phyloP scores from a whole-genome alignment of 2,113 vertebrate genomes.

The Ursus arctos region DNA sequence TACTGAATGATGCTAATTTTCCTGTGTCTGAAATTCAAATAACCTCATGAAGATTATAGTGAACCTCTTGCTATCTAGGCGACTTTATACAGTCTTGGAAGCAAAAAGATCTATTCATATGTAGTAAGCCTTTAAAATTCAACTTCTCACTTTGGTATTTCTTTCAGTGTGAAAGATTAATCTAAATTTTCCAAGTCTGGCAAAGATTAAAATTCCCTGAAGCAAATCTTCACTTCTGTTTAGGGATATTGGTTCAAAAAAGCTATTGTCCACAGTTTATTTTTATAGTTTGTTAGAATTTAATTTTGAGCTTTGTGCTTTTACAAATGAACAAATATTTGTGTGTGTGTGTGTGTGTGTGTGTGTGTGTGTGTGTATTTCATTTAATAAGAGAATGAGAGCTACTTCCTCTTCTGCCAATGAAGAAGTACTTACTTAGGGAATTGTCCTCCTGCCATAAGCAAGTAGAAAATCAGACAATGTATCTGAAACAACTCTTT shows the following conservation, averaged over 20 bases:
- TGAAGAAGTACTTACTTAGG: slow-evolving; percentile 12
- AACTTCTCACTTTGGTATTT: slow-evolving; percentile 50
- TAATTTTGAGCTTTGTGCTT: slow-evolving; percentile 57
- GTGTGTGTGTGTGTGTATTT: not conserved
- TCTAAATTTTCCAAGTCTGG: slow-evolving; percentile 67
- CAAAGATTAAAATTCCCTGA: slow-evolving; percentile 66
- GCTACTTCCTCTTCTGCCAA: not conserved
- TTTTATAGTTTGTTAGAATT: slow-evolving; percentile 63
- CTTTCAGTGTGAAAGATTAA: slow-evolving; percentile 58
- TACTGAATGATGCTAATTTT: slow-evolving; percentile 45
- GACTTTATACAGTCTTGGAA: slow-evolving; percentile 54
- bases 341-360: no score
- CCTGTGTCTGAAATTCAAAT: slow-evolving; percentile 50
- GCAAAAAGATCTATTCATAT: slow-evolving; percentile 58
- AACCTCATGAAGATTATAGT: slow-evolving; percentile 46
- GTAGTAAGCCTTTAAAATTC: slow-evolving; percentile 55
- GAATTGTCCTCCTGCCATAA: slow-evolving; percentile 2
- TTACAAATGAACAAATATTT: not conserved
- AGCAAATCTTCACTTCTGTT: slow-evolving; percentile 67
- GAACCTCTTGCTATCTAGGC: slow-evolving; percentile 26
- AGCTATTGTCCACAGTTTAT: slow-evolving; percentile 44
- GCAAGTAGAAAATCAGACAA: slow-evolving; percentile 31
- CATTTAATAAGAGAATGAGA: slow-evolving; percentile 40
- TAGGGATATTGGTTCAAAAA: slow-evolving; percentile 15
- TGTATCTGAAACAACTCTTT: slow-evolving; percentile 6